A percentile compares a stretch with the other conserved stretches of the same genome.
These are phyloP conservation scores for Propithecus deckenii DNA, from an alignment of 2,797 vertebrate species.

Conservation along the genomic window DNA sequence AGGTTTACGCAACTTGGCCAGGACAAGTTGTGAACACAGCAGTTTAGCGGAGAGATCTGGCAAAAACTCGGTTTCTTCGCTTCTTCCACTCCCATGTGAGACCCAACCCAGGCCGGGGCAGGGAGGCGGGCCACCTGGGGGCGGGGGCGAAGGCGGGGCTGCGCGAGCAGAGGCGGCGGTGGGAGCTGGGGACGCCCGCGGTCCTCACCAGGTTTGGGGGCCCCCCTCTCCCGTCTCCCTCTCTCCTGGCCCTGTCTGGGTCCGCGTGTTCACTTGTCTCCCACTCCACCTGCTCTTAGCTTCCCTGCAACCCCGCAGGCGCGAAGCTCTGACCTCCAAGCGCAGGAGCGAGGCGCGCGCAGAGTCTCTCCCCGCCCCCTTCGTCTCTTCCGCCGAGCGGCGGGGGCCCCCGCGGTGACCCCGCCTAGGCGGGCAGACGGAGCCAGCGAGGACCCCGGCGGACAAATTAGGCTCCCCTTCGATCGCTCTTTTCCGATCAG, in stretches of 20 bases:
- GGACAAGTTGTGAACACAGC: not conserved
- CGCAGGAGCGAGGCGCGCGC: not conserved
- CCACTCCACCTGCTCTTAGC: not conserved
- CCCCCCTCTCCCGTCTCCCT: not conserved
- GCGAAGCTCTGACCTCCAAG: not conserved
- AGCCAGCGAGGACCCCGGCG: constrained; percentile 17
- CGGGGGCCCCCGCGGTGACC: not conserved
- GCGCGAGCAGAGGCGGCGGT: fast-evolving
- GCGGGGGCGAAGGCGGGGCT: not conserved
- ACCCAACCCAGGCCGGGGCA: fast-evolving
- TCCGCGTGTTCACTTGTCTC: not conserved
- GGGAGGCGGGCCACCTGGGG: not conserved
- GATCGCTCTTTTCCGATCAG: constrained; percentile 52
- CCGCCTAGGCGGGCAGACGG: not conserved
- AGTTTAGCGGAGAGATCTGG: not conserved
- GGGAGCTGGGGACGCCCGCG: fast-evolving
- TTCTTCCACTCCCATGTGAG: fast-evolving
- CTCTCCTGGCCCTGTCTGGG: fast-evolving
- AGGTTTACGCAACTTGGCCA: not conserved
- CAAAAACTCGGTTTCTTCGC: not conserved
- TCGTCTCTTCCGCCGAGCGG: not conserved
- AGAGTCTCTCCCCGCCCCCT: too few species aligned
- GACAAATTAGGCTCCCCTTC: constrained; percentile 53
- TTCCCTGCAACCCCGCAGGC: not conserved
- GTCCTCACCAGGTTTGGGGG: not conserved